Conservation (phyloP, 2,113 vertebrate genomes). For the Notarius lentiginosus region DNA sequence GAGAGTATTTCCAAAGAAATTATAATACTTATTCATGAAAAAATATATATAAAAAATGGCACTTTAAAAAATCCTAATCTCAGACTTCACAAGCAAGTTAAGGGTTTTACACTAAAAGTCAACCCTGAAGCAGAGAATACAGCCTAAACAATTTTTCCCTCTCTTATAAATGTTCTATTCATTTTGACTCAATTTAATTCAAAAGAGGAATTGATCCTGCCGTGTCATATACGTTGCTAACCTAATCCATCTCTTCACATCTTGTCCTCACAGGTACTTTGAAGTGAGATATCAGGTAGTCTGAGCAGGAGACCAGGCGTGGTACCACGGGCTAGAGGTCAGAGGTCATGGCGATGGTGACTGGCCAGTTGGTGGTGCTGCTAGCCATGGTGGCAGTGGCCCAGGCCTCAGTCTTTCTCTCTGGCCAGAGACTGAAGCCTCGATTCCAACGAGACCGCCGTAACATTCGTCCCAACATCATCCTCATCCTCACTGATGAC, state of each 20-base stretch:
- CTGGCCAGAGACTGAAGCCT: slow-evolving; percentile 84
- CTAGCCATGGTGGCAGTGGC: slow-evolving; percentile 69
- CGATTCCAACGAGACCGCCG: slow-evolving; percentile 90
- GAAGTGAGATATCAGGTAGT: slow-evolving; percentile 40
- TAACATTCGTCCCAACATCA: slow-evolving; percentile 96
- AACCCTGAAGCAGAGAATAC: neutral
- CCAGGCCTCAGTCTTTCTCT: slow-evolving; percentile 76
- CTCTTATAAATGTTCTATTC: neutral
- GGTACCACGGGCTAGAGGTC: slow-evolving; percentile 11
- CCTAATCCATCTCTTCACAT: neutral
- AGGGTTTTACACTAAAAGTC: neutral
- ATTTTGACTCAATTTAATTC: neutral
- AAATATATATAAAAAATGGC: neutral
- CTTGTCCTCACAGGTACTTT: slow-evolving; percentile 50
- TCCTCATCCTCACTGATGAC: slow-evolving; percentile 94
- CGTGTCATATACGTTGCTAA: neutral
- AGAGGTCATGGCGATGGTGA: slow-evolving; percentile 61
- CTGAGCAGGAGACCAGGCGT: slow-evolving; percentile 44
- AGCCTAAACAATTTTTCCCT: neutral
- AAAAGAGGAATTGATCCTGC: neutral
- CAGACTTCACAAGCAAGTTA: neutral
- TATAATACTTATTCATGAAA: neutral
- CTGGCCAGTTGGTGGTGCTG: slow-evolving; percentile 72
- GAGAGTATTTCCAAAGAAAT: neutral
- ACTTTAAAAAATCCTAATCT: neutral